These are phyloP conservation scores for Oryzias curvinotus DNA, from an alignment of 2,113 vertebrate genomes.

Conservation along the genomic window DNA sequence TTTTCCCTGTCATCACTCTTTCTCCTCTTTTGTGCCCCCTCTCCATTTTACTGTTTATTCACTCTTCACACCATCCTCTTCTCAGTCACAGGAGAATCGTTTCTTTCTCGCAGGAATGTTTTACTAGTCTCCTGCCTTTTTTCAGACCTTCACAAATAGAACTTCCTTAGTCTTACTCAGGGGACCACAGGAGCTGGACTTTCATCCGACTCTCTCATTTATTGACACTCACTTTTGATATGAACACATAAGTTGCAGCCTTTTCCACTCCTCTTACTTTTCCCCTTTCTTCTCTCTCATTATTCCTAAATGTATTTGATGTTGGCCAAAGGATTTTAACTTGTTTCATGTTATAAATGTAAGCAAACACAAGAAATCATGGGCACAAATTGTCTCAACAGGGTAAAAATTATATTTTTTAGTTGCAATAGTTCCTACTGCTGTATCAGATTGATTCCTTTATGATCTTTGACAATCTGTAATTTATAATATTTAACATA, in stretches of 20 bases:
- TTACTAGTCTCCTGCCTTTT: constrained; percentile 52
- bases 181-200: constrained; percentile 51
- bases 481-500: no score
- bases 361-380: no score
- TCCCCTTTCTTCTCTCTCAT: background rate
- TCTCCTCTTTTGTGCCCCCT: constrained; percentile 18
- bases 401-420: no score
- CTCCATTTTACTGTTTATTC: constrained; percentile 10
- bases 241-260: background rate
- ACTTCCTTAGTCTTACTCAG: constrained; percentile 31
- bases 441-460: no score
- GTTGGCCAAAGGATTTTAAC: no score
- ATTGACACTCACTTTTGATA: constrained; percentile 45
- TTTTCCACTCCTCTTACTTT: constrained; percentile 17
- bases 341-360: no score
- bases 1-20: constrained; percentile 43
- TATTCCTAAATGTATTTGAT: background rate
- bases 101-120: constrained; percentile 52
- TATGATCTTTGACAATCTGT: no score
- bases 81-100: constrained; percentile 14
- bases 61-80: constrained; percentile 36
- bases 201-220: constrained; percentile 57
- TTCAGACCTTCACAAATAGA: constrained; percentile 17
- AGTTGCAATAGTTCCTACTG: no score
- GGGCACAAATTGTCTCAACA: no score